Percentiles rank a stretch among this genome's conserved stretches.
Conservation (phyloP, 2,888 invertebrate species). For the Sminthurides aquaticus region DNA sequence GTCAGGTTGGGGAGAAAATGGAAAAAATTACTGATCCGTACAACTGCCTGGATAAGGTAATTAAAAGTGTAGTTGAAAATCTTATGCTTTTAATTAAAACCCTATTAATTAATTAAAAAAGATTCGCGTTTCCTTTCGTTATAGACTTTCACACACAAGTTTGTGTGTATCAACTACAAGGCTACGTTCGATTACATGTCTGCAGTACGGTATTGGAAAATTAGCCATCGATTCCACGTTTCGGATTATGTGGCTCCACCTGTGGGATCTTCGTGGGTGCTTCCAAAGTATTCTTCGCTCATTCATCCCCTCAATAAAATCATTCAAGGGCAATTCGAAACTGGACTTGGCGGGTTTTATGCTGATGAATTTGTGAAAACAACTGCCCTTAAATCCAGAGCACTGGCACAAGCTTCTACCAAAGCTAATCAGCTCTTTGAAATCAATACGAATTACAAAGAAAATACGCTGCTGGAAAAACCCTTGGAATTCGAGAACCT, state of each 20-base stretch:
- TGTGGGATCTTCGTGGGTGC: slow-evolving; percentile 39
- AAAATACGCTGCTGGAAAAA: slow-evolving; percentile 30
- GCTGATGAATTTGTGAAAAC: slow-evolving; percentile 30
- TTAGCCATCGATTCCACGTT: slow-evolving; percentile 32
- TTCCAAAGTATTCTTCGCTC: slow-evolving; percentile 38
- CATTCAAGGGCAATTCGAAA: slow-evolving; percentile 33
- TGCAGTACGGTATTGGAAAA: slow-evolving; percentile 39
- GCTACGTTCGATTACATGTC: slow-evolving; percentile 40
- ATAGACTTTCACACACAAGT: slow-evolving; percentile 32
- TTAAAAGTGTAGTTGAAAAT: background rate
- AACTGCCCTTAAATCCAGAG: slow-evolving; percentile 27
- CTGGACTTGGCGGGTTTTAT: slow-evolving; percentile 36
- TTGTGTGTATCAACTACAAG: slow-evolving; percentile 39
- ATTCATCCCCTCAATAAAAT: slow-evolving; percentile 30
- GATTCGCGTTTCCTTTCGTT: background rate
- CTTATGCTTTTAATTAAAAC: background rate
- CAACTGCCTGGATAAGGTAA: slow-evolving; percentile 33
- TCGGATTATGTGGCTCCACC: slow-evolving; percentile 41
- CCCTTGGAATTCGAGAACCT: slow-evolving; percentile 36
- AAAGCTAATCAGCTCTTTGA: slow-evolving; percentile 31
- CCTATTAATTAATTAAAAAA: background rate
- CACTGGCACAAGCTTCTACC: slow-evolving; percentile 25
- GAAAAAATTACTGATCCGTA: slow-evolving; percentile 37
- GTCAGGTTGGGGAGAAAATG: slow-evolving; percentile 36
- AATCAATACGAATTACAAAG: slow-evolving; percentile 32